A percentile compares a stretch with the other conserved stretches of the same genome.
Evolutionary conservation across 2,797 vertebrate species (phyloP).

Genomic region (Oophaga sylvatica): DNA sequence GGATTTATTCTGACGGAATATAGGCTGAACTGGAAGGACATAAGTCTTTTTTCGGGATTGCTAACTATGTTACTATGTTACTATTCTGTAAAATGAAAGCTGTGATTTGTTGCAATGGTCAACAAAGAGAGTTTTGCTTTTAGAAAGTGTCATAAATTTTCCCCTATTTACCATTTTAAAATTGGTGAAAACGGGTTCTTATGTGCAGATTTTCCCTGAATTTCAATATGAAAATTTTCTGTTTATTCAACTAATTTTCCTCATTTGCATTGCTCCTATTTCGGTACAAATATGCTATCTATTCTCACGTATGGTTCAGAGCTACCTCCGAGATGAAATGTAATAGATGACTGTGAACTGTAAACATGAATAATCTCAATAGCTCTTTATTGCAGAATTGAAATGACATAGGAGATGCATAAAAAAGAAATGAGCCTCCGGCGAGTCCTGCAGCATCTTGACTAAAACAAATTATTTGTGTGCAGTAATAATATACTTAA

Average conservation of each 20-base stretch:
- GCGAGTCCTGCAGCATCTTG: conserved; percentile 23
- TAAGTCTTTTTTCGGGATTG: too few relatives aligned
- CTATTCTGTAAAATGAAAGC: too few relatives aligned
- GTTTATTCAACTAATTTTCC: background rate
- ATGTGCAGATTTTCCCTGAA: background rate
- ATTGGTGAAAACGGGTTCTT: too few relatives aligned
- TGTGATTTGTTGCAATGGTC: too few relatives aligned
- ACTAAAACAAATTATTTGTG: conserved; percentile 45
- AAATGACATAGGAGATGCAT: conserved; percentile 29
- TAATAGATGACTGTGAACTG: conserved; percentile 21
- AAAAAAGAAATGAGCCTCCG: conserved; percentile 36
- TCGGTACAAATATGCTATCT: background rate
- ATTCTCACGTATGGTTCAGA: background rate
- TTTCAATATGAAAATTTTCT: background rate
- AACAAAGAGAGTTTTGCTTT: too few relatives aligned
- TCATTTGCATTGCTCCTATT: background rate
- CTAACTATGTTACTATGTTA: too few relatives aligned
- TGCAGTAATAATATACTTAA: conserved; percentile 21
- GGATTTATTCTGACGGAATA: too few relatives aligned
- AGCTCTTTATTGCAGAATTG: background rate
- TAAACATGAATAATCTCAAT: conserved; percentile 47
- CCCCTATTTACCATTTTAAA: too few relatives aligned
- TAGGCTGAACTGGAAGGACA: too few relatives aligned
- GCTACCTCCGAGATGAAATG: conserved; percentile 7
- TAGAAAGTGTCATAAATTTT: too few relatives aligned